phyloP scores from a whole-genome alignment of 1,140 invertebrate species.

The Camponotus vicinus region DNA sequence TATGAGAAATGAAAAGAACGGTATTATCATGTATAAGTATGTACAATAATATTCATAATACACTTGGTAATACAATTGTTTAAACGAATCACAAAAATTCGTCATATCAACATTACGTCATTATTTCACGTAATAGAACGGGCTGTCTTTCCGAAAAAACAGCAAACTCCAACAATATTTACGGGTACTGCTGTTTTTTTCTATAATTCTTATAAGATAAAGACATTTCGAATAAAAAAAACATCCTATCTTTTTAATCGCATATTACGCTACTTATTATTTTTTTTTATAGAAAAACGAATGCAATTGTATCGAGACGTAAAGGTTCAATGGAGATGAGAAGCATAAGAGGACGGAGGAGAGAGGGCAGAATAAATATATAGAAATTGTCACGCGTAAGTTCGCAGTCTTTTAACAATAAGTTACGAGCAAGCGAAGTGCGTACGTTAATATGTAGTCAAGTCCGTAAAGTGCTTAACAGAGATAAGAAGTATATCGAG shows the following conservation, averaged over 20 bases:
- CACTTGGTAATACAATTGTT: slow-evolving; percentile 42
- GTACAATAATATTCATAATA: slow-evolving; percentile 29
- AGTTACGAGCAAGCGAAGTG: slow-evolving; percentile 57
- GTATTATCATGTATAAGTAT: slow-evolving; percentile 11
- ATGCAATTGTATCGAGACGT: slow-evolving; percentile 48
- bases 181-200: slow-evolving; percentile 58
- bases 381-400: slow-evolving; percentile 61
- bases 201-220: not conserved
- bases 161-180: slow-evolving; percentile 37
- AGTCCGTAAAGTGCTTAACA: slow-evolving; percentile 57
- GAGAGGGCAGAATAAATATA: slow-evolving; percentile 67
- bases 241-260: slow-evolving; percentile 18
- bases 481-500: slow-evolving; percentile 37
- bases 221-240: not conserved
- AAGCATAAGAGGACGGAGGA: slow-evolving; percentile 69
- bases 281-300: slow-evolving; percentile 28
- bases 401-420: slow-evolving; percentile 69
- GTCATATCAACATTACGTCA: not conserved
- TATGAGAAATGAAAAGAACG: slow-evolving; percentile 60
- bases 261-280: slow-evolving; percentile 12
- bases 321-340: slow-evolving; percentile 48
- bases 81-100: slow-evolving; percentile 28
- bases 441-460: slow-evolving; percentile 1
- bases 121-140: not conserved
- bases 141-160: slow-evolving; percentile 23